Conservation (phyloP, 2,797 vertebrate species). For the Austrolebias charrua region DNA sequence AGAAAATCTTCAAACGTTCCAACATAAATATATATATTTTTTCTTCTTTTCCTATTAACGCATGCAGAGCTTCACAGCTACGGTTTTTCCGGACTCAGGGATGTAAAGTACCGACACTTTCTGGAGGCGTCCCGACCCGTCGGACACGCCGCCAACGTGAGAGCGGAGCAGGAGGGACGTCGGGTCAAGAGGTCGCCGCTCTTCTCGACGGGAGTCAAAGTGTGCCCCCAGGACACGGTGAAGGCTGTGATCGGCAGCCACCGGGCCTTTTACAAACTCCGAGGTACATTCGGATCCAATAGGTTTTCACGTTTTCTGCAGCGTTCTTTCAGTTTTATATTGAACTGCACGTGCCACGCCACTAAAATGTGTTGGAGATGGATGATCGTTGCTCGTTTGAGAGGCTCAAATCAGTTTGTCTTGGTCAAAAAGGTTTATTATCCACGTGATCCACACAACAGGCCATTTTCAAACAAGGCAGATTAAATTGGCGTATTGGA, state of each 20-base stretch:
- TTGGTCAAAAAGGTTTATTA: constrained; percentile 12
- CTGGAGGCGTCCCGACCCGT: constrained; percentile 74
- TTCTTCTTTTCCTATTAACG: neutral
- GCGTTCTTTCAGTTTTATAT: neutral
- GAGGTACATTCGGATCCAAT: constrained; percentile 74
- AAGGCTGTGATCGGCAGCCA: constrained; percentile 88
- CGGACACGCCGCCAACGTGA: constrained; percentile 73
- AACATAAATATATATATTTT: neutral
- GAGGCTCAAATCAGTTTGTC: constrained; percentile 6
- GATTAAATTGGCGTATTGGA: constrained; percentile 51
- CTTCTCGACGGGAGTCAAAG: constrained; percentile 86
- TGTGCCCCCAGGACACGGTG: constrained; percentile 90
- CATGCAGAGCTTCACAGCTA: constrained; percentile 74
- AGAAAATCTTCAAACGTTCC: neutral
- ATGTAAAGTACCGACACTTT: constrained; percentile 78
- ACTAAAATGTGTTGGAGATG: constrained; percentile 11
- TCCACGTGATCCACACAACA: constrained; percentile 30
- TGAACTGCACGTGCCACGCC: neutral
- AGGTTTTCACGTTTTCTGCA: too few relatives aligned
- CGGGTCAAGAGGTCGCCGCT: constrained; percentile 85
- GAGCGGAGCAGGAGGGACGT: constrained; percentile 73
- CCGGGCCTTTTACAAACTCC: constrained; percentile 89
- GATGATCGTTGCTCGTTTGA: constrained; percentile 6
- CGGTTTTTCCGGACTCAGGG: constrained; percentile 76
- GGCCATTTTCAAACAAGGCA: constrained; percentile 38